These are phyloP conservation scores for Pseudopleuronectes americanus DNA, from an alignment of 2,797 vertebrate genomes.

Conservation along the genomic window DNA sequence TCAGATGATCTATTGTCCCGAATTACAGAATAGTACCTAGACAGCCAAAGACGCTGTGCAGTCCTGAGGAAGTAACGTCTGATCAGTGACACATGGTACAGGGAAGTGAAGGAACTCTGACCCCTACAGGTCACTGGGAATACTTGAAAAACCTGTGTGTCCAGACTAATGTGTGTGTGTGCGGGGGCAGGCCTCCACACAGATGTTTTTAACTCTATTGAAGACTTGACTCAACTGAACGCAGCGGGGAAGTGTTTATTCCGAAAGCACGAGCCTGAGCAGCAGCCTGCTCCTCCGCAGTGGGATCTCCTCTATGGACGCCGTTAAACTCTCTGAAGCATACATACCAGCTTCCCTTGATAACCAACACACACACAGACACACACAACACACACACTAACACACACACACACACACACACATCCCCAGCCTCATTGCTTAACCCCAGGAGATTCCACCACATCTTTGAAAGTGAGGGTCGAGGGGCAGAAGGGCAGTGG, in stretches of 20 bases:
- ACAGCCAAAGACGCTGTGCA: constrained; percentile 30
- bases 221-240: constrained; percentile 28
- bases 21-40: constrained; percentile 16
- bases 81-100: constrained; percentile 42
- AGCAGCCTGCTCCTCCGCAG: constrained; percentile 34
- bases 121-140: constrained; percentile 69
- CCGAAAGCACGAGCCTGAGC: constrained; percentile 32
- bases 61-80: constrained; percentile 4
- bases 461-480: constrained; percentile 59
- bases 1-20: constrained; percentile 38
- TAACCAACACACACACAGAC: constrained; percentile 6
- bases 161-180: constrained; percentile 14
- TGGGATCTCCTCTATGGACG: constrained; percentile 24
- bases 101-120: constrained; percentile 70
- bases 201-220: constrained; percentile 34
- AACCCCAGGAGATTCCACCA: constrained; percentile 52
- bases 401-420: constrained; percentile 5
- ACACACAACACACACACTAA: constrained; percentile 4
- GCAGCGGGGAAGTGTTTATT: constrained; percentile 37
- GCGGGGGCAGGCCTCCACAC: constrained; percentile 1
- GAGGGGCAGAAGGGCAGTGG: constrained; percentile 58
- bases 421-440: not conserved
- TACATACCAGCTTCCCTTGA: constrained; percentile 24
- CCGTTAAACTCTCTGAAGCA: constrained; percentile 15
- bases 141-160: constrained; percentile 21